Base-by-base conservation (phyloP, 2,888 invertebrate species). In the Synergus laeviventris region DNA sequence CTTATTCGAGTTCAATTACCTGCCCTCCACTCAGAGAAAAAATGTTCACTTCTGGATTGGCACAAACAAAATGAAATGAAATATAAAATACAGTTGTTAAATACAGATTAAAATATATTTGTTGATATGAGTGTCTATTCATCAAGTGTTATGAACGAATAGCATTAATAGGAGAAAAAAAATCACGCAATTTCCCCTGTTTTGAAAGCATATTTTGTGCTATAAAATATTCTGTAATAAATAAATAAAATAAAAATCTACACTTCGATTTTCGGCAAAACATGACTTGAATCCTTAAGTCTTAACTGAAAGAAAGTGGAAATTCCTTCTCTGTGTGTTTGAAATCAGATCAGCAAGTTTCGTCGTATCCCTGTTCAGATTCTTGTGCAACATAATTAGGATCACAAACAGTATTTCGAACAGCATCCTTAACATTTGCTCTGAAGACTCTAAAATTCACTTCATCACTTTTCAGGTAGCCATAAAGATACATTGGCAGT, bases 381-480 rank as follows among this genome's bases (percentile, higher is more conserved):
- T 70, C 70, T n/a, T 24, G 84, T 21, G 89, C 87, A 0, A 87
- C 78, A 76, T 91, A 88, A 82, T 89, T 89, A 0, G 95, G 94
- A 88, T 96, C 95, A 86, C 97, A 97, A 9, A 95, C 92, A 0
- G 95, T 94, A 16, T 94, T 94, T 61, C 91, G 91, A 1, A 95
- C 93, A 0, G 95, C 94, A 78, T 94, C 93, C 24, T 91, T 91
- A 0, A 94, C 92, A 84, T 93, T 93, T 0, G 94, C 95, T 75
- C 93, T 94, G 90, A 96, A 91, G 66, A 97, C 93, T 31, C 96
- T 93, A 88, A 95, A 97, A 90, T 97, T 97, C 42, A 94, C 92
- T 73, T 94, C 94, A 54, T 93, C 91, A 21, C 91, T 91, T 84
- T 95, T 92, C 70, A 96, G 89, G 9, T 93, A 91, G 0, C 93